These are phyloP conservation scores for Homarus americanus DNA, from an alignment of 1,140 invertebrate species.

Conservation along the genomic window DNA sequence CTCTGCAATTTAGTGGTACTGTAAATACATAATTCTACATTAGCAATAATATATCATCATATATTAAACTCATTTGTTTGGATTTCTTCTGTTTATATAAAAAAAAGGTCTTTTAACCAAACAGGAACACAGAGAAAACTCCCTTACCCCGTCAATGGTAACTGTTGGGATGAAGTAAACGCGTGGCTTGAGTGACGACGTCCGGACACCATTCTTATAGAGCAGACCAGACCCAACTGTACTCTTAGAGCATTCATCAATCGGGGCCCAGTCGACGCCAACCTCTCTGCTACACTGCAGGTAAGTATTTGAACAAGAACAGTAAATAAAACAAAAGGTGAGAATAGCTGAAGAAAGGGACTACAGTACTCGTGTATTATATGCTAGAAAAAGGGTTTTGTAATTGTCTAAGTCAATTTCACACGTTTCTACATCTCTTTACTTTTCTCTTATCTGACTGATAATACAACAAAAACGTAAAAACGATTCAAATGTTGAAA, in stretches of 20 bases:
- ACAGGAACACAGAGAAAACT: background rate
- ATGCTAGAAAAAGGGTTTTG: too few relatives aligned
- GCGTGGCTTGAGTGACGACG: slow-evolving; percentile 43
- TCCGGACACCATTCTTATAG: slow-evolving; percentile 52
- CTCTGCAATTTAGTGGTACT: background rate
- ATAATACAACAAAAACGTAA: too few relatives aligned
- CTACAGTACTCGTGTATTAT: too few relatives aligned
- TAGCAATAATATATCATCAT: too few relatives aligned
- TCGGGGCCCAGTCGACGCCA: slow-evolving; percentile 56
- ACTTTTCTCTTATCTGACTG: too few relatives aligned
- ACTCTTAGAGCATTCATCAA: slow-evolving; percentile 39
- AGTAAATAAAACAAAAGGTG: background rate
- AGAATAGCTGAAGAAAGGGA: too few relatives aligned
- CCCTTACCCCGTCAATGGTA: slow-evolving; percentile 61
- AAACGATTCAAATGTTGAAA: too few relatives aligned
- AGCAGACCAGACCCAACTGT: slow-evolving; percentile 19
- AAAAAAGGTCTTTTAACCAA: background rate
- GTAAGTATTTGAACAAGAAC: background rate
- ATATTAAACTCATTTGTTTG: background rate
- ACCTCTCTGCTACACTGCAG: slow-evolving; percentile 58
- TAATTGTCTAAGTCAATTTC: too few relatives aligned
- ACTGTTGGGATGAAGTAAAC: slow-evolving; percentile 68
- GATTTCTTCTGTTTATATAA: background rate
- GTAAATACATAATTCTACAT: background rate
- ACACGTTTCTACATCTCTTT: too few relatives aligned